A percentile compares a stretch with the other conserved stretches of the same genome.
Conservation (phyloP, 2,113 vertebrate genomes). For the Paradoxurus hermaphroditus region DNA sequence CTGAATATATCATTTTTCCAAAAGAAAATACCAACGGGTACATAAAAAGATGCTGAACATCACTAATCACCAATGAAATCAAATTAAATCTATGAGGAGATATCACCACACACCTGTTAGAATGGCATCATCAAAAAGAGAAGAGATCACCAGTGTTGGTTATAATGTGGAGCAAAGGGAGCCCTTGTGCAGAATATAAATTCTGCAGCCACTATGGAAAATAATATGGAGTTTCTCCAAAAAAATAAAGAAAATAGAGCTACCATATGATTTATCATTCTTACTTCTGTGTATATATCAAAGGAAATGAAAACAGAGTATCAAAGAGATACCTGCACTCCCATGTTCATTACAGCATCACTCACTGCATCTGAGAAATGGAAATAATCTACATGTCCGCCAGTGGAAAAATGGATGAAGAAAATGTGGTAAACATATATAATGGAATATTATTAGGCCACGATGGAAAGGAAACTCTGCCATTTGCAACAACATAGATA, state of each 20-base stretch:
- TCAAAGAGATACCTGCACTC: neutral
- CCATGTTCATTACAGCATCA: neutral
- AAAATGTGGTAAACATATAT: neutral
- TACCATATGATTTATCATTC: neutral
- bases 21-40: neutral
- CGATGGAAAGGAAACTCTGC: neutral
- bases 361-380: neutral
- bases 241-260: neutral
- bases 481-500: neutral
- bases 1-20: neutral
- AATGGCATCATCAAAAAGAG: neutral
- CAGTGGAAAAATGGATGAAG: neutral
- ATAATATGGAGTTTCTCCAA: neutral
- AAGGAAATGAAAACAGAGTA: neutral
- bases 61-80: neutral
- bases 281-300: neutral
- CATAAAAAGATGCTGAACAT: neutral
- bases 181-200: neutral
- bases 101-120: neutral
- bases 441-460: neutral
- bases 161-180: neutral
- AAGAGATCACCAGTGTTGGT: neutral
- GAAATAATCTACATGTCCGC: neutral
- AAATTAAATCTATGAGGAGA: neutral
- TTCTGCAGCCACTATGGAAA: neutral